These are phyloP conservation scores for Galemys pyrenaicus DNA, from an alignment of 2,113 vertebrate species.

Conservation along the genomic window DNA sequence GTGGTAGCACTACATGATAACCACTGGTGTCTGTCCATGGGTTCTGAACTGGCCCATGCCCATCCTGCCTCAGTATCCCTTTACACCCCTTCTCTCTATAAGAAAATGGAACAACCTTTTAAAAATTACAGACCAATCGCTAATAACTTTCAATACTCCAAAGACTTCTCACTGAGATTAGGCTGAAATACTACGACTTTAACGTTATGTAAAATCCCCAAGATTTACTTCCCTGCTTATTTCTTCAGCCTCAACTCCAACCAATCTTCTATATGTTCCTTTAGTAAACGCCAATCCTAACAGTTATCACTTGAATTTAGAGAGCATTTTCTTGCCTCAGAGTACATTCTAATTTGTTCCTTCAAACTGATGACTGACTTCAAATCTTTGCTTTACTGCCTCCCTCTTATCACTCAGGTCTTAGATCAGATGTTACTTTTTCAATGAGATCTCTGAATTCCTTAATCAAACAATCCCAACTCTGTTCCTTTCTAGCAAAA, in stretches of 20 bases:
- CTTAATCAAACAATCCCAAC: neutral
- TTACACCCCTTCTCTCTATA: accelerated
- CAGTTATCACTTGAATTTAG: neutral
- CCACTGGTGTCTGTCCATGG: neutral
- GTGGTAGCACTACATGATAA: neutral
- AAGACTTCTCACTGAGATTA: neutral
- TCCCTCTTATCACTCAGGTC: neutral
- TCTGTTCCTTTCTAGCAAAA: neutral
- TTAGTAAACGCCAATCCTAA: neutral
- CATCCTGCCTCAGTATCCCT: neutral
- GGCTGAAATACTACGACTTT: neutral
- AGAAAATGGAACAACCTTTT: neutral
- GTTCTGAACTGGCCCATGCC: neutral
- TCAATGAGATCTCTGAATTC: neutral
- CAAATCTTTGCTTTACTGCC: neutral
- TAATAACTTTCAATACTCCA: neutral
- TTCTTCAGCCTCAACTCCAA: neutral
- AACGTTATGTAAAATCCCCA: neutral
- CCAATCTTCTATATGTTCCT: neutral
- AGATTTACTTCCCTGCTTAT: too few species aligned
- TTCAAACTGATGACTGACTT: neutral
- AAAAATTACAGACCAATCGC: neutral
- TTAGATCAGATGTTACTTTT: neutral
- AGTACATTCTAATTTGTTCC: neutral
- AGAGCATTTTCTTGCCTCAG: neutral